phyloP scores from a whole-genome alignment of 2,113 vertebrate species.

The Silurus asotus region DNA sequence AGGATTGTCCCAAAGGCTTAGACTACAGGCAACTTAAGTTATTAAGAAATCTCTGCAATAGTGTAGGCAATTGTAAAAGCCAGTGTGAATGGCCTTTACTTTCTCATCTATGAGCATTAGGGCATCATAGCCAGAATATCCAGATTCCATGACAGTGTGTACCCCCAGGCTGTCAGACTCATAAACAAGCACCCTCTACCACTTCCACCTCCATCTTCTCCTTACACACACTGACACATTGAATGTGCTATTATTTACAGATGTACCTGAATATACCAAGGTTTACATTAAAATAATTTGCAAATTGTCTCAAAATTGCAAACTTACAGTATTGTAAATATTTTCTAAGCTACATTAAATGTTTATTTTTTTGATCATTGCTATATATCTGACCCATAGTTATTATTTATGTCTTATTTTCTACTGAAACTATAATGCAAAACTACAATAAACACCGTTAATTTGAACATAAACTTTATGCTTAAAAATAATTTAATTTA shows the following conservation, averaged over 20 bases:
- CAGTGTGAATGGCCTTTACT: neutral
- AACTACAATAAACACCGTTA: neutral
- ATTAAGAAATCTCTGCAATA: neutral
- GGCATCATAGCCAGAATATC: conserved; percentile 8
- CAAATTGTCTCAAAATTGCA: neutral
- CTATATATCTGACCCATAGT: neutral
- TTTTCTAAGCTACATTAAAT: neutral
- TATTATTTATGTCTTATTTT: neutral
- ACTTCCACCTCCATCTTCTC: neutral
- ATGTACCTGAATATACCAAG: neutral
- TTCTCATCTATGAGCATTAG: conserved; percentile 3
- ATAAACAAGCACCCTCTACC: conserved; percentile 5
- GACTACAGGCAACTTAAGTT: neutral
- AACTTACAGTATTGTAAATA: neutral
- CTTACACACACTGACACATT: neutral
- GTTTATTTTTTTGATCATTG: neutral
- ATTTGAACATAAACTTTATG: neutral
- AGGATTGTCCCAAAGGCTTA: neutral
- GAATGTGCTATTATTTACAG: neutral
- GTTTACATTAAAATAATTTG: neutral
- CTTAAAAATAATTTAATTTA: neutral
- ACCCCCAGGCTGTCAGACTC: conserved; percentile 4
- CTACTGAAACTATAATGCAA: neutral
- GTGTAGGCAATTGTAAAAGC: neutral
- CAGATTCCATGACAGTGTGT: neutral